phyloP scores from a whole-genome alignment of 2,113 vertebrate genomes.

The Xiphophorus maculatus region DNA sequence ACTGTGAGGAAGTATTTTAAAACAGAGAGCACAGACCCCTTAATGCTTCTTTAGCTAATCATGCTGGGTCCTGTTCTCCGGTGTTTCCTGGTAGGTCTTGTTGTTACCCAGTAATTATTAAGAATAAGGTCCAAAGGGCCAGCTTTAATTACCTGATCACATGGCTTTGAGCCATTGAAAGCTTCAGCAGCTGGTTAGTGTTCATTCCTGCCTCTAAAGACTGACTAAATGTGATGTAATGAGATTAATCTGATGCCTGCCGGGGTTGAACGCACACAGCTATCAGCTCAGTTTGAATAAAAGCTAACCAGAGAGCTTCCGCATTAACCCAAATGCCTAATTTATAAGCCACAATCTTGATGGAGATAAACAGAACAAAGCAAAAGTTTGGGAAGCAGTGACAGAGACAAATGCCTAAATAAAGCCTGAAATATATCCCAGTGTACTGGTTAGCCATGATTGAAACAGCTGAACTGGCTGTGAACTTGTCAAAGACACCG shows the following conservation, averaged over 20 bases:
- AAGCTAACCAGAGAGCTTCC: background rate
- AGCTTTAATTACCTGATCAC: conserved; percentile 32
- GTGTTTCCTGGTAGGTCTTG: background rate
- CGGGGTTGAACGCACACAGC: conserved; percentile 10
- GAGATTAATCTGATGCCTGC: conserved; percentile 39
- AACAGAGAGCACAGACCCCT: background rate
- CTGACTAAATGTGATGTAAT: conserved; percentile 55
- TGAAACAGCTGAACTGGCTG: too few relatives aligned
- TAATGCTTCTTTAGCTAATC: conserved; percentile 18
- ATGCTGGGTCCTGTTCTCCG: background rate
- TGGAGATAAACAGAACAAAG: background rate
- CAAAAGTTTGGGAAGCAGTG: too few relatives aligned
- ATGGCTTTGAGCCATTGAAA: conserved; percentile 11
- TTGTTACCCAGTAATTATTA: conserved; percentile 18
- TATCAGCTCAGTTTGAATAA: conserved; percentile 9
- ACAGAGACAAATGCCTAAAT: background rate
- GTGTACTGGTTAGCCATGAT: too few relatives aligned
- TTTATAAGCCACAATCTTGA: conserved; percentile 7
- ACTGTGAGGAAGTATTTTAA: background rate
- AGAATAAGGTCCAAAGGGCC: conserved; percentile 15
- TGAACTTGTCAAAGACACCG: background rate
- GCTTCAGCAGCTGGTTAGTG: conserved; percentile 27
- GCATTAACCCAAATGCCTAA: background rate
- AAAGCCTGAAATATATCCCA: too few relatives aligned
- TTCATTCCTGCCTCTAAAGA: conserved; percentile 40